phyloP scores from a whole-genome alignment of 2,113 vertebrate genomes.

The Platichthys flesus region DNA sequence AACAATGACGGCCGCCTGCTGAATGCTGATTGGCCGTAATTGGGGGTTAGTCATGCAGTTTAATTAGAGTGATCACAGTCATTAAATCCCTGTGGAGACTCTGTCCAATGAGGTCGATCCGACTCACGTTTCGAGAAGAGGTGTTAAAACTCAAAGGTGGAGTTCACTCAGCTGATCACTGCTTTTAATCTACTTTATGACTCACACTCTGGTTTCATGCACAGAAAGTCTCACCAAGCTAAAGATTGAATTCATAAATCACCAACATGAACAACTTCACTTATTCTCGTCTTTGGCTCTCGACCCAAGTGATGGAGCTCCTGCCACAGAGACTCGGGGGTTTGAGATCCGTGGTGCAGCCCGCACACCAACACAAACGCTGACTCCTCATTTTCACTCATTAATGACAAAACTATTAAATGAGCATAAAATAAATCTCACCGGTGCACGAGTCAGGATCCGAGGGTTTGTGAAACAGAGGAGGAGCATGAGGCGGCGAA shows the following conservation, averaged over 20 bases:
- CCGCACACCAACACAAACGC: neutral
- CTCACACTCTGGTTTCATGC: too few species aligned
- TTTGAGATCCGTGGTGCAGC: too few species aligned
- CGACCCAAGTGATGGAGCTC: too few species aligned
- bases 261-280: too few species aligned
- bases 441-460: too few species aligned
- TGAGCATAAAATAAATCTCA: too few species aligned
- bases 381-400: neutral
- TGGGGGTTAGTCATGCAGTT: conserved; percentile 30
- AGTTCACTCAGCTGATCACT: neutral
- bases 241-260: too few species aligned
- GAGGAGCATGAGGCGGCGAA: too few species aligned
- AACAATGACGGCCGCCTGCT: conserved; percentile 15
- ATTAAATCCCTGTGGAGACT: conserved; percentile 23
- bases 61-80: conserved; percentile 58
- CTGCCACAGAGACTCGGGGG: too few species aligned
- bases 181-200: neutral
- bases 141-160: neutral
- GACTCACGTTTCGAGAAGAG: neutral
- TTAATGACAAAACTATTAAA: neutral
- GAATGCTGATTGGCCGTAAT: conserved; percentile 56
- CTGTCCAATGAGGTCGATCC: neutral
- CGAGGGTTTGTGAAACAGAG: too few species aligned
- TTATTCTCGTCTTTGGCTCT: too few species aligned
- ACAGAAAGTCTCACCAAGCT: too few species aligned